Evolutionary conservation across 1,140 invertebrate genomes (phyloP).

Genomic region (Lanistes nyassanus): DNA sequence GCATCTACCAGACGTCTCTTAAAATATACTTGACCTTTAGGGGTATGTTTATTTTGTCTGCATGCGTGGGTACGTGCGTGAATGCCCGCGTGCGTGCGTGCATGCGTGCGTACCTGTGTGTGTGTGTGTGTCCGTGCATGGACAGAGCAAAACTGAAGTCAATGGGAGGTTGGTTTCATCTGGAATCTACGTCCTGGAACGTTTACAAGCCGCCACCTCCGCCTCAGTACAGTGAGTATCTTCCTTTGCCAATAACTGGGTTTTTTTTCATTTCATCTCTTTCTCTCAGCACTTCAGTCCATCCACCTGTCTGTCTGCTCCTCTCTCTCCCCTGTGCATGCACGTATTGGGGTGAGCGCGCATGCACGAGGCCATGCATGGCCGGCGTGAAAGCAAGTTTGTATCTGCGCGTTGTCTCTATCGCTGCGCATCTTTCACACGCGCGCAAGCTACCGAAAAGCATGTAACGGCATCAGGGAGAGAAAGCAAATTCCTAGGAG

Average conservation of each 20-base stretch:
- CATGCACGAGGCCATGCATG: no score
- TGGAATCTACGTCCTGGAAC: conserved; percentile 12
- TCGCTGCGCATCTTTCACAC: no score
- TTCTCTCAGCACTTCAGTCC: no score
- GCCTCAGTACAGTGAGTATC: neutral
- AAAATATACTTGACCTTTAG: neutral
- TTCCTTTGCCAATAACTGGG: neutral
- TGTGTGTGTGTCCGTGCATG: neutral
- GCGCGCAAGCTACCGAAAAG: no score
- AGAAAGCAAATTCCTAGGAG: no score
- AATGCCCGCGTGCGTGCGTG: neutral
- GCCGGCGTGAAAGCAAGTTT: neutral
- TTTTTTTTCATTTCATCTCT: no score
- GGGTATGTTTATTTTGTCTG: neutral
- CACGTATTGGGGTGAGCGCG: no score
- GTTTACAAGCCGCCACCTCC: conserved; percentile 15
- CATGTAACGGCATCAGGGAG: no score
- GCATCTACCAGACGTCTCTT: neutral
- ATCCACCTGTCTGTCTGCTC: no score
- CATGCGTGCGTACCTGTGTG: neutral
- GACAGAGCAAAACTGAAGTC: conserved; percentile 24
- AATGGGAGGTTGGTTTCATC: conserved; percentile 16
- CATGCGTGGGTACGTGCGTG: neutral
- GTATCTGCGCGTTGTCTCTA: no score
- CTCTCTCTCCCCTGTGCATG: no score